phyloP scores from a whole-genome alignment of 2,113 vertebrate genomes.

The Ifrita kowaldi region DNA sequence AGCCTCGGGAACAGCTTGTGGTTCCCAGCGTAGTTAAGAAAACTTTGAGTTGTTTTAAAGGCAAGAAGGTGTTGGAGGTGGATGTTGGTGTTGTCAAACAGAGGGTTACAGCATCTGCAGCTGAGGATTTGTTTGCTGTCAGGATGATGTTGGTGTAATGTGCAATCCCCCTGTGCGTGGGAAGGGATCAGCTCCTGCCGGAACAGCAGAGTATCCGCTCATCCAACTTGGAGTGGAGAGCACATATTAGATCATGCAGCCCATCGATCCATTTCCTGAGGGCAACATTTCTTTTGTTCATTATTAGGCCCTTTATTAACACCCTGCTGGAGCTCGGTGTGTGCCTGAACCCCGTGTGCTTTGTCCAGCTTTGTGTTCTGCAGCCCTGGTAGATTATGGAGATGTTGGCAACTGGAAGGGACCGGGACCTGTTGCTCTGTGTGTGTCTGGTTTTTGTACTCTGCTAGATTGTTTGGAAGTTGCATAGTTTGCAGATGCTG shows the following conservation, averaged over 20 bases:
- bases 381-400: background rate
- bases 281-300: conserved; percentile 9
- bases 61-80: background rate
- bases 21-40: fast-evolving
- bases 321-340: background rate
- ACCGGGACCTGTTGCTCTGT: background rate
- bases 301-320: conserved; percentile 8
- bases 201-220: background rate
- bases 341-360: background rate
- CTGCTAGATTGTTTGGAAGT: background rate
- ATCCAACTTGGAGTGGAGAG: background rate
- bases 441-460: background rate
- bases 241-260: background rate
- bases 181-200: background rate
- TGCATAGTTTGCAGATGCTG: background rate
- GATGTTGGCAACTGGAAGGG: background rate
- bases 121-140: background rate
- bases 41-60: background rate
- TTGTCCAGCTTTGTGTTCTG: background rate
- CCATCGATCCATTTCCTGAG: background rate
- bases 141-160: background rate
- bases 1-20: background rate
- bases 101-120: background rate
- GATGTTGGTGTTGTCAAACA: background rate
- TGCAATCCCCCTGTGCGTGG: background rate